A percentile compares a stretch with the other conserved stretches of the same genome.
Conservation (phyloP, 2,888 invertebrate species). For the Drosophila pullipes region DNA sequence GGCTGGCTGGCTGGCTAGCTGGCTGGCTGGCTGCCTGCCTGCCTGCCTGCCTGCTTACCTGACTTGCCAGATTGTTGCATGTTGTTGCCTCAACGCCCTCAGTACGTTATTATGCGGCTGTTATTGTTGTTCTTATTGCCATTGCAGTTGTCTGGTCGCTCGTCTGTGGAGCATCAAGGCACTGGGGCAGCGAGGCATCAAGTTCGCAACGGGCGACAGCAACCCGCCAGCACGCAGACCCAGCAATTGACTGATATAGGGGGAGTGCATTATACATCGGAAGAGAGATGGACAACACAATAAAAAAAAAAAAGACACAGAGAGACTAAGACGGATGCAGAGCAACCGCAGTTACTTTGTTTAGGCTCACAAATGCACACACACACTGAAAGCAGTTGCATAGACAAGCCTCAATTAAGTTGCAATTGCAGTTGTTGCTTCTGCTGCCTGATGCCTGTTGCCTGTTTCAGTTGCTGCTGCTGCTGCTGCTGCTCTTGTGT, state of each 20-base stretch:
- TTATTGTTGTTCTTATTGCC: constrained; percentile 44
- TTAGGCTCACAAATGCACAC: constrained; percentile 28
- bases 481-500: constrained; percentile 35
- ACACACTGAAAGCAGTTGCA: constrained; percentile 37
- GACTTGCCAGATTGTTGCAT: constrained; percentile 57
- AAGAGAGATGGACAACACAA: background rate
- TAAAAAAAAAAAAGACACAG: background rate
- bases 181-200: constrained; percentile 84
- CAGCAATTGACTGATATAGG: constrained; percentile 19
- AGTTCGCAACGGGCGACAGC: constrained; percentile 76
- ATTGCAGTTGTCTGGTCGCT: constrained; percentile 61
- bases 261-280: constrained; percentile 1
- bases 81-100: constrained; percentile 76
- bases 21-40: constrained; percentile 30
- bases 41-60: constrained; percentile 16
- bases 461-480: constrained; percentile 29
- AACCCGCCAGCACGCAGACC: constrained; percentile 42
- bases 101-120: constrained; percentile 75
- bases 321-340: constrained; percentile 44
- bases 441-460: constrained; percentile 10
- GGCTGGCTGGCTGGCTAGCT: constrained; percentile 15
- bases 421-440: constrained; percentile 74
- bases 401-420: constrained; percentile 81
- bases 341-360: constrained; percentile 76
- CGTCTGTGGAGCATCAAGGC: constrained; percentile 83